Evolutionary conservation across 2,888 invertebrate species (phyloP), one percentile per base, ranked within the genome.

Genomic region (Beris chalybata): DNA sequence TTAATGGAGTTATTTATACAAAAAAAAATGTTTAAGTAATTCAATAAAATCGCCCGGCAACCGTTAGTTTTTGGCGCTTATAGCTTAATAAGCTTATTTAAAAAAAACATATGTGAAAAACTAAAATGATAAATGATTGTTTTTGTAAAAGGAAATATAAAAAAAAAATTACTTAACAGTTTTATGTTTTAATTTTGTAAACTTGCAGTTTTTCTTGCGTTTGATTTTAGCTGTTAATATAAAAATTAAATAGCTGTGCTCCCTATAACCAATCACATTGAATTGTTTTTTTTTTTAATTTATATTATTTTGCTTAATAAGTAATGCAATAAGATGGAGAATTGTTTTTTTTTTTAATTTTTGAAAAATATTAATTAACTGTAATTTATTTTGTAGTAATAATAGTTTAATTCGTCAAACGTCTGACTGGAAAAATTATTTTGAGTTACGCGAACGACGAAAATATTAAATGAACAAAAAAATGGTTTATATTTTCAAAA

Each of bases 201-300:
- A 7, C 15, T 48, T 48, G 48, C 15, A 13, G 48, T 48, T 48
- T 12, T 48, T 44, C n/a, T 44, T 44, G 9, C n/a, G 44, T 38
- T 48, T 12, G n/a, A 15, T 48, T 53, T 53, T 53, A 22, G 13
- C 12, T 53, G 12, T 53, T 53, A 53, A 13, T 29, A 22, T 53
- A 15, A 15, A 15, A 48, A 48, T 48, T 48, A 48, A 9, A 61
- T 38, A 61, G 57, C 54, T 65, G 67, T 67, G 67, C 67, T 67
- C 64, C 65, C 64, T 67, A 55, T 15, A 59, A 67, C 67, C 67
- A 67, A 67, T 67, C 59, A 57, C 61, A 56, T 13, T 56, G 13
- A 30, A 59, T 58, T 5, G 30, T 61, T 38, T 58, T 11, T 31
- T 22, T 12, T 13, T 45, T 56, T 45, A 38, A 11, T 15, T 38